Base-by-base conservation (phyloP, 2,888 invertebrate species). In the Minunthozetes semirufus region DNA sequence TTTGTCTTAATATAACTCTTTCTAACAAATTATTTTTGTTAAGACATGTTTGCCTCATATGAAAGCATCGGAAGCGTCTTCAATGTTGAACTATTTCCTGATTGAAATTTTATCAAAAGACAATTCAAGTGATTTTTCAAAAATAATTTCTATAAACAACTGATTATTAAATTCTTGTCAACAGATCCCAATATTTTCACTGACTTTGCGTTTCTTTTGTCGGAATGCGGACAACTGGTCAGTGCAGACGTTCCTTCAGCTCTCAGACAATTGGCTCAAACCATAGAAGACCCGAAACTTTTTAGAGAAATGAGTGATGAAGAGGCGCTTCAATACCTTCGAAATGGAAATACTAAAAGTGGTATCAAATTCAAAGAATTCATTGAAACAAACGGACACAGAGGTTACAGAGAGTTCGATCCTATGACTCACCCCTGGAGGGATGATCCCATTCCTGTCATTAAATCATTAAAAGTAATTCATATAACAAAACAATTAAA, bases 361-460 rank as follows among this genome's bases (percentile, higher is more conserved):
- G 82, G 85, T 63, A 79, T 82, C 1, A 83, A 86, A 71, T 86
- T 89, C 29, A 80, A 83, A 0, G 80, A 83, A 5, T 91, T 93
- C 81, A 82, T 92, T 74, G 81, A 86, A 19, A 84, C 85, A 72
- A 90, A 92, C 80, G 92, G 92, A 0, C 89, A 91, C 82, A 86
- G 92, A 59, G 83, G 84, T 79, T 80, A 85, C 38, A 80, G 83
- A 79, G 85, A 86, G 81, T 68, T 75, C n/a, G 76, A 76, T 61
- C 56, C 22, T 0, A 17, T 70, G 11, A 15, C 11, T 17, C 50
- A 15, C 17, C 22, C 25, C 9, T 76, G 76, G 76, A 19, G 42
- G 3, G 59, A 27, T 46, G 33, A 72, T 50, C 66, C 75, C 66
- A 59, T 19, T 73, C 25, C 70, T 27, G 25, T 46, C 17, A 38